Evolutionary conservation across 2,113 vertebrate genomes (phyloP).

Genomic region (Erpornis zantholeuca): DNA sequence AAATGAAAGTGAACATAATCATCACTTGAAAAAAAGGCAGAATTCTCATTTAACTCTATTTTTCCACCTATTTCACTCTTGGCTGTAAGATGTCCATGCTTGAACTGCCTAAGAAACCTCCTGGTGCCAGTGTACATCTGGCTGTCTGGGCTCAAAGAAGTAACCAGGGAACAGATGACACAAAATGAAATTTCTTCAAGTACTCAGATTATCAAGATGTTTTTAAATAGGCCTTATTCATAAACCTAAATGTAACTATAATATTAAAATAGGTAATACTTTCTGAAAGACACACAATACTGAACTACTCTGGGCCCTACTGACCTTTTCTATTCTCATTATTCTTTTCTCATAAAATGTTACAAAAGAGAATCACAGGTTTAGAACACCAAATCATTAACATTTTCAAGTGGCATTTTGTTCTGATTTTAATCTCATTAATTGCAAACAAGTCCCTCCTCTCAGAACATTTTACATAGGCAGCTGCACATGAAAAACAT

Average conservation of each 20-base stretch:
- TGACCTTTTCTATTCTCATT: neutral
- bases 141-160: neutral
- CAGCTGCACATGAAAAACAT: neutral
- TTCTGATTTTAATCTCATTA: neutral
- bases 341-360: neutral
- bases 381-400: neutral
- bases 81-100: neutral
- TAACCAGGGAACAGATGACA: neutral
- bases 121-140: neutral
- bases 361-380: neutral
- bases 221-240: neutral
- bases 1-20: neutral
- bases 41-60: neutral
- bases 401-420: neutral
- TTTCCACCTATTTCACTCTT: neutral
- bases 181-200: neutral
- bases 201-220: neutral
- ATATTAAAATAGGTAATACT: neutral
- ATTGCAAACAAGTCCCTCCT: neutral
- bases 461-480: neutral
- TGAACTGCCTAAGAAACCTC: neutral
- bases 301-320: neutral
- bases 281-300: neutral
- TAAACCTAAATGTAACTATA: neutral
- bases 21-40: neutral